Evolutionary conservation across 2,797 vertebrate species (phyloP), one percentile per base, ranked within the genome.

Genomic region (Threskiornis aethiopicus): DNA sequence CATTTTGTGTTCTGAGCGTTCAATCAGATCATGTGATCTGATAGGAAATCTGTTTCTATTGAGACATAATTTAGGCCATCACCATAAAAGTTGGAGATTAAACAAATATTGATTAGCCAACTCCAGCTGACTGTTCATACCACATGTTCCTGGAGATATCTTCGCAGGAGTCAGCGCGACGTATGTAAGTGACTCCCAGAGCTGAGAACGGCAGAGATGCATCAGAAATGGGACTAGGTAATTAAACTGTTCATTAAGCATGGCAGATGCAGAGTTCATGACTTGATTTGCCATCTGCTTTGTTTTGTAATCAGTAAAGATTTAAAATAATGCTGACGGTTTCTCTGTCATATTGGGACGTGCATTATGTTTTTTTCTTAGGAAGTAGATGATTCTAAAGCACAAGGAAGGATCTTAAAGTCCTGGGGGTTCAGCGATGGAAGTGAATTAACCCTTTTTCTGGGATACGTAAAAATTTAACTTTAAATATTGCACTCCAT

Each of bases 81-180:
- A 42, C 83, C 87, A 58, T 95, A 89, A 95, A 95, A 95, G 91
- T 42, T 86, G 49, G 80, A 31, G 55, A 93, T 89, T 75, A 91
- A 95, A 86, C 89, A 73, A 90, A 41, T 96, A 97, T 97, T 96
- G 98, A 97, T 97, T 96, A 91, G 93, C 66, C 21, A 73, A 59
- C 67, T 65, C 90, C 87, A 93, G 91, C 95, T 90, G 94, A 92
- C 96, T 97, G 87, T 96, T 97, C 88, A n/a, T 84, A 52, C 69
- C 47, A 84, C 88, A 67, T 91, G 87, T 95, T 92, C 93, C 95
- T 94, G 39, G 33, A 97, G 96, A 79, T 62, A 75, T 78, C 90
- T 91, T 79, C 16, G 21, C 35, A 14, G 19, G 87, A 92, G 93
- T 94, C 85, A 58, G 88, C 86, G 93, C 17, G 51, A 92, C 92